Evolutionary conservation across 2,113 vertebrate genomes (phyloP).

Genomic region (Carollia perspicillata): DNA sequence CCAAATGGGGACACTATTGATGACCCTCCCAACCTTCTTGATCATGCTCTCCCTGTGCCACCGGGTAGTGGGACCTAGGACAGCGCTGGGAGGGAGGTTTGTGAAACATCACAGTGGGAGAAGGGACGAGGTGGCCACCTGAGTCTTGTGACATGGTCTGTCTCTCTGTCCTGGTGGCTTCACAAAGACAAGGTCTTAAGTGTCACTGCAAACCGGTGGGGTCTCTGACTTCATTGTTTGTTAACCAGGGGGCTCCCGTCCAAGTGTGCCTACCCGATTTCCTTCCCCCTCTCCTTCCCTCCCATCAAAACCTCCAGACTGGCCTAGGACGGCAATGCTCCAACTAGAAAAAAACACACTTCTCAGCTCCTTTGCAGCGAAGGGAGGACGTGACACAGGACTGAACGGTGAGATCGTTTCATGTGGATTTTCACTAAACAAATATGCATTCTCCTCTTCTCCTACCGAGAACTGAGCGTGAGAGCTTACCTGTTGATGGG

Average conservation of each 20-base stretch:
- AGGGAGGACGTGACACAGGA: not conserved
- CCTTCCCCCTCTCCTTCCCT: not conserved
- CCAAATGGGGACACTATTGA: fast-evolving
- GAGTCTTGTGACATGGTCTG: not conserved
- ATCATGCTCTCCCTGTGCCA: not conserved
- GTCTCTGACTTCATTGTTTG: not conserved
- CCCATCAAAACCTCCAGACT: not conserved
- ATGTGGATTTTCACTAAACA: not conserved
- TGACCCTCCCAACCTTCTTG: not conserved
- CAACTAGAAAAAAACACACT: not conserved
- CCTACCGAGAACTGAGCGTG: not conserved
- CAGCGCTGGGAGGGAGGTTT: not conserved
- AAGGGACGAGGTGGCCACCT: not conserved
- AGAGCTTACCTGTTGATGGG: not conserved
- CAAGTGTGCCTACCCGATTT: not conserved
- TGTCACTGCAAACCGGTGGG: not conserved
- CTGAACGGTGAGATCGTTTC: not conserved
- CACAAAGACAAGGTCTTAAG: not conserved
- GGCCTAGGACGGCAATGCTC: not conserved
- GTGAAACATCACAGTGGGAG: not conserved
- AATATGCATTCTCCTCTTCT: not conserved
- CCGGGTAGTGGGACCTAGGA: not conserved
- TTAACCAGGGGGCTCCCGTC: not conserved
- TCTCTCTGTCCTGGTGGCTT: not conserved
- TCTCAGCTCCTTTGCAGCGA: not conserved